Base-by-base conservation (phyloP, 2,797 vertebrate genomes). In the Melanitta fusca region DNA sequence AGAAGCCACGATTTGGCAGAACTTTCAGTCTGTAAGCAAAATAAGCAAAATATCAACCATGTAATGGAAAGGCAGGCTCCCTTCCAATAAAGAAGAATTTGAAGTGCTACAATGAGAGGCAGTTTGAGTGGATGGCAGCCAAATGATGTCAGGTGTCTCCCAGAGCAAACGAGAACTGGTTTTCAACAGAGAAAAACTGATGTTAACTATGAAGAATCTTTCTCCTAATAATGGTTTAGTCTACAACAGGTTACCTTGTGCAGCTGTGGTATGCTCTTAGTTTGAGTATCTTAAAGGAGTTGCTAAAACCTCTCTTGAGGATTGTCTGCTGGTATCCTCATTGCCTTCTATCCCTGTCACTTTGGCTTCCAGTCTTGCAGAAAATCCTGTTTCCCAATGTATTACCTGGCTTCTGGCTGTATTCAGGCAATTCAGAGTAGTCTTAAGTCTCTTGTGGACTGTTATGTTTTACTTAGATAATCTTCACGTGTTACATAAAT, bases 11-110 rank as follows among this genome's bases (percentile, higher is more conserved):
- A 39, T 93, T 94, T 96, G 91, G 91, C 92, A 95, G 92, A 95
- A 88, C 94, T 91, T 88, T 41, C 62, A 92, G 91, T 94, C 93
- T 93, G 13, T 56, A 60, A 93, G 72, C 85, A 94, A 71, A 86
- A 53, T 62, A 58, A 93, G 72, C 88, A 94, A 71, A 86, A 53
- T 62, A 58, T 47, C 88, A 56, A 78, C 47, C 68, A 71, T 80
- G 83, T 65, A 62, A 74, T 89, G 74, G 68, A 72, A 82, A 89
- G 53, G 9, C 51, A 77, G 85, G 74, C 78, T 95, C n/a, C 36
- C 24, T 88, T 94, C 90, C 90, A 86, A 30, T 54, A n/a, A 54
- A 90, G 80, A 14, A 18, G 49, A 79, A 53, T 43, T 39, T 25
- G 10, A 68, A 77, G 79, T 61, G 87, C 79, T 85, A 11, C 82